Base-by-base conservation (phyloP, 2,888 invertebrate genomes). In the Melanargia galathea region DNA sequence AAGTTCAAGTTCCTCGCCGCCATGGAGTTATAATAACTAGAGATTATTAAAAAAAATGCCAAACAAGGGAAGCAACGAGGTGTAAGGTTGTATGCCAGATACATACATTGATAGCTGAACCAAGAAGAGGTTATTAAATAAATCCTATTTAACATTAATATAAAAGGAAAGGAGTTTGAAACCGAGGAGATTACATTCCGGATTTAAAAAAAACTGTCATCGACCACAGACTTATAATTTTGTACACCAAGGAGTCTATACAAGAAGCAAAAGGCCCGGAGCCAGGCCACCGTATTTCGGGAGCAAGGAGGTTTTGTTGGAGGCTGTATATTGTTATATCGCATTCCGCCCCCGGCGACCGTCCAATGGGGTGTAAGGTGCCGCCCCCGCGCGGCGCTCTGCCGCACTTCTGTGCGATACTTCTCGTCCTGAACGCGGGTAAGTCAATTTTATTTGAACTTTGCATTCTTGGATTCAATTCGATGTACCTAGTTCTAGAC, bases 281-380 rank as follows among this genome's bases (percentile, higher is more conserved):
- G 18, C 20, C 58, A 52, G 55, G 38, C 57, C 18, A 46, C 20
- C 20, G 20, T 57, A 64, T 62, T 64, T 63, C 62, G 60, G 33
- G 38, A 66, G 70, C 70, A 73, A 75, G 73, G 76, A 77, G 75
- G 77, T 78, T 81, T 78, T 74, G 66, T 72, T 69, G 73, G 73
- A 76, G 79, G 81, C 73, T 82, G 83, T 83, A 77, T 83, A 79
- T 79, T 78, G 74, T 78, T 79, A 82, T 81, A 82, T 75, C 70
- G 75, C 65, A 69, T 68, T 66, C 82, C 86, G 87, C 87, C 86
- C 84, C 80, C 78, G 77, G 70, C 73, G 74, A 69, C 81, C 85
- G 84, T 77, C 90, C 90, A 90, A 90, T 90, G 90, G 78, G 81
- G 87, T 77, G 73, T 72, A 71, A 80, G 88, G 82, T 73, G 67